Evolutionary conservation across 1,140 invertebrate species (phyloP).

Genomic region (Leptinotarsa texana): DNA sequence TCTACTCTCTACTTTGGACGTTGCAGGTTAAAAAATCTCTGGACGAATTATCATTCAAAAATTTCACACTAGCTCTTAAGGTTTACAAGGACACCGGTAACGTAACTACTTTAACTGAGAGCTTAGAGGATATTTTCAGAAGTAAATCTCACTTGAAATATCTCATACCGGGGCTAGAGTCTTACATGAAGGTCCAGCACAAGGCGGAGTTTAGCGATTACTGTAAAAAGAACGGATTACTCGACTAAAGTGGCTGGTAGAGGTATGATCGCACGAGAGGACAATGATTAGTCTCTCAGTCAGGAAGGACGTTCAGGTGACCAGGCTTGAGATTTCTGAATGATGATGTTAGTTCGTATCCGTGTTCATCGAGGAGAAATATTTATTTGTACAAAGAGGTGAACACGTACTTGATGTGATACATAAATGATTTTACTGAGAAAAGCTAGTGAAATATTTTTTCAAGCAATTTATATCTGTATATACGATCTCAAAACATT

Average conservation of each 20-base stretch:
- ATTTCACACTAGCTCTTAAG: slow-evolving; percentile 63
- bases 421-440: too few relatives aligned
- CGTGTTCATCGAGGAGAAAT: too few relatives aligned
- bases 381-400: too few relatives aligned
- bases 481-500: too few relatives aligned
- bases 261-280: too few relatives aligned
- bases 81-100: slow-evolving; percentile 62
- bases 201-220: slow-evolving; percentile 60
- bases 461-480: too few relatives aligned
- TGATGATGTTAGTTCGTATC: too few relatives aligned
- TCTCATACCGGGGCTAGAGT: slow-evolving; percentile 65
- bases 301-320: too few relatives aligned
- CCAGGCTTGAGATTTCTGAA: too few relatives aligned
- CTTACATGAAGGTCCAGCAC: slow-evolving; percentile 62
- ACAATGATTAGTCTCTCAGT: too few relatives aligned
- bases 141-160: slow-evolving; percentile 59
- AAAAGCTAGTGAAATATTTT: too few relatives aligned
- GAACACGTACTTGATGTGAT: too few relatives aligned
- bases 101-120: slow-evolving; percentile 59
- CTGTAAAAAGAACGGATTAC: slow-evolving; percentile 50
- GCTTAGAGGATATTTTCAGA: slow-evolving; percentile 60
- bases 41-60: slow-evolving; percentile 59
- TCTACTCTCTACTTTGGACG: slow-evolving; percentile 56
- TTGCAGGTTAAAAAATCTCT: slow-evolving; percentile 55
- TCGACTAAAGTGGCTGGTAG: background rate